Percentiles rank a stretch among this genome's conserved stretches.
phyloP scores from a whole-genome alignment of 2,113 vertebrate genomes.

The Rhinoptilus africanus region DNA sequence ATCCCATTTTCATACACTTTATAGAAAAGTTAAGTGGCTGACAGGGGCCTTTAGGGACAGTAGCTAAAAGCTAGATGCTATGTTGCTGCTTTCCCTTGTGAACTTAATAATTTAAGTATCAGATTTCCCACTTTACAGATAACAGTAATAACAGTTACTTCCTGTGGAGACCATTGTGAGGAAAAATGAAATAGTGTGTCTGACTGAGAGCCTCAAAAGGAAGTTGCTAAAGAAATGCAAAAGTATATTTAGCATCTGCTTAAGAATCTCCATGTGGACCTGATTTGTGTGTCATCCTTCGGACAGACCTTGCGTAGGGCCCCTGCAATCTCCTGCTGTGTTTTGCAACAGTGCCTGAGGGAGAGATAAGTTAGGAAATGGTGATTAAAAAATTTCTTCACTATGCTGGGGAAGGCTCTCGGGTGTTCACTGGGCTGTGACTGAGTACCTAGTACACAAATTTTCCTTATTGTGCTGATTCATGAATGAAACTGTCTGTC shows the following conservation, averaged over 20 bases:
- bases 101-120: neutral
- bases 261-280: constrained; percentile 23
- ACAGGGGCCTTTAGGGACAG: neutral
- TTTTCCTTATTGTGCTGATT: neutral
- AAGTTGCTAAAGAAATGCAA: neutral
- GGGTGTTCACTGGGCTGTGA: neutral
- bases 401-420: neutral
- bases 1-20: neutral
- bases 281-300: constrained; percentile 18
- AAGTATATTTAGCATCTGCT: neutral
- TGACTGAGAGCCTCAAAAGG: neutral
- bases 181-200: neutral
- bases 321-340: constrained; percentile 26
- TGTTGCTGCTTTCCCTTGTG: neutral
- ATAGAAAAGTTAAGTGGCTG: neutral
- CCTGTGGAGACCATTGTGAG: neutral
- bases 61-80: neutral
- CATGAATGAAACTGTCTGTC: neutral
- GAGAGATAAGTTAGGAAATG: neutral
- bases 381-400: neutral
- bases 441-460: neutral
- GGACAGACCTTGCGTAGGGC: neutral
- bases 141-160: neutral
- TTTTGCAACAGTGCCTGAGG: constrained; percentile 1
- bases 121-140: neutral